Evolutionary conservation across 2,113 vertebrate species (phyloP).

Genomic region (Hiodon tergisus): DNA sequence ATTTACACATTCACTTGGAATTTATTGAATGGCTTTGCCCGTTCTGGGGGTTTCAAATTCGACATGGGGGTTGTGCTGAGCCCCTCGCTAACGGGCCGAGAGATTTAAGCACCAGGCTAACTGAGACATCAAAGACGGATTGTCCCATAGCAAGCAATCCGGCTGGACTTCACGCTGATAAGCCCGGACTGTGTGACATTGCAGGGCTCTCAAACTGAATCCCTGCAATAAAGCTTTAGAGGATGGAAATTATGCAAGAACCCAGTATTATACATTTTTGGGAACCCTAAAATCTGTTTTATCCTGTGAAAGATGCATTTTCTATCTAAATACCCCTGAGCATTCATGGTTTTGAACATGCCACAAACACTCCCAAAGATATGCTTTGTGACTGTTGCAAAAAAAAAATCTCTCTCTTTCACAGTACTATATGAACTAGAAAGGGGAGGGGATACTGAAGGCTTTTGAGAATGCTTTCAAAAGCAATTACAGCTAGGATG

Average conservation of each 20-base stretch:
- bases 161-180: background rate
- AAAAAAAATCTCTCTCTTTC: conserved; percentile 16
- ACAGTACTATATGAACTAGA: conserved; percentile 16
- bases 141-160: background rate
- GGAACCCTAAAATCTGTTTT: background rate
- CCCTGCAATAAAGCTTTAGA: background rate
- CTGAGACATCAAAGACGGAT: background rate
- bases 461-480: background rate
- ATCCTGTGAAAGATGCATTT: conserved; percentile 12
- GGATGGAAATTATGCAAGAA: background rate
- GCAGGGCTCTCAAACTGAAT: background rate
- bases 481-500: background rate
- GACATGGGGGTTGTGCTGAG: background rate
- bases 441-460: background rate
- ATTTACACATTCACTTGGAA: background rate
- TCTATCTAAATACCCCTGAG: conserved; percentile 16
- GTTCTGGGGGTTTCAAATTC: background rate
- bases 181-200: background rate
- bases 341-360: conserved; percentile 10
- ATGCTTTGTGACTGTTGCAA: conserved; percentile 14
- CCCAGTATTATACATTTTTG: no score
- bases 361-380: conserved; percentile 6
- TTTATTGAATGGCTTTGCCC: background rate
- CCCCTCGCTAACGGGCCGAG: background rate
- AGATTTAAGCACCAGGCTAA: background rate